phyloP scores from a whole-genome alignment of 2,888 invertebrate species.

The Acleris sparsana region DNA sequence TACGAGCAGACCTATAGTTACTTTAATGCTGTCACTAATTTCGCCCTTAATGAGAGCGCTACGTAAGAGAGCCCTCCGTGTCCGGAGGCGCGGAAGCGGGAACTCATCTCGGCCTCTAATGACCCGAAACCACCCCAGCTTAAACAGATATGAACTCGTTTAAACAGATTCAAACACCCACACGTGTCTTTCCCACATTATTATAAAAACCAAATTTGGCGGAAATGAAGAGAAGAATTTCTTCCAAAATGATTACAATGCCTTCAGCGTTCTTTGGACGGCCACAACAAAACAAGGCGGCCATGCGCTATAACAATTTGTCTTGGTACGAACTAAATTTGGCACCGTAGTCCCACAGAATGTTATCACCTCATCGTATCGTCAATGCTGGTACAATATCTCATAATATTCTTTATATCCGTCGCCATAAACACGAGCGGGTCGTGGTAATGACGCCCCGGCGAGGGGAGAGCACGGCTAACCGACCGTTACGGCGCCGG shows the following conservation, averaged over 20 bases:
- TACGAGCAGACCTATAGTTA: slow-evolving; percentile 61
- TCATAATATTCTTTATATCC: slow-evolving; percentile 82
- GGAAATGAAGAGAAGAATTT: neutral
- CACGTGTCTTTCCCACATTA: slow-evolving; percentile 46
- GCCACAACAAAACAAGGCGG: slow-evolving; percentile 29
- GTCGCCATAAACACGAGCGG: slow-evolving; percentile 81
- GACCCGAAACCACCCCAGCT: slow-evolving; percentile 65
- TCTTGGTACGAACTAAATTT: slow-evolving; percentile 64
- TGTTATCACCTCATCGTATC: slow-evolving; percentile 79
- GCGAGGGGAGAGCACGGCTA: slow-evolving; percentile 73
- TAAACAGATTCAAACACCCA: slow-evolving; percentile 56
- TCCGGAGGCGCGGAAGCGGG: slow-evolving; percentile 72
- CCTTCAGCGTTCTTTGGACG: neutral
- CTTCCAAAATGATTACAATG: neutral
- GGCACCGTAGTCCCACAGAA: slow-evolving; percentile 57
- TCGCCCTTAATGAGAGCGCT: slow-evolving; percentile 71
- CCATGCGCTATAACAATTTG: slow-evolving; percentile 62
- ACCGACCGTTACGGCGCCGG: slow-evolving; percentile 78
- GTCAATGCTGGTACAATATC: slow-evolving; percentile 76
- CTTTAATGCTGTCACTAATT: slow-evolving; percentile 64
- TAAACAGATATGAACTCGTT: slow-evolving; percentile 64
- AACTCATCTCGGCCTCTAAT: slow-evolving; percentile 74
- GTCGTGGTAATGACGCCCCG: slow-evolving; percentile 77
- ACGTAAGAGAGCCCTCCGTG: slow-evolving; percentile 58
- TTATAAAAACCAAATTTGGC: slow-evolving; percentile 7